Percentiles rank a stretch among this genome's conserved stretches.
Evolutionary conservation across 2,113 vertebrate species (phyloP).

Genomic region (Pluvianellus socialis): DNA sequence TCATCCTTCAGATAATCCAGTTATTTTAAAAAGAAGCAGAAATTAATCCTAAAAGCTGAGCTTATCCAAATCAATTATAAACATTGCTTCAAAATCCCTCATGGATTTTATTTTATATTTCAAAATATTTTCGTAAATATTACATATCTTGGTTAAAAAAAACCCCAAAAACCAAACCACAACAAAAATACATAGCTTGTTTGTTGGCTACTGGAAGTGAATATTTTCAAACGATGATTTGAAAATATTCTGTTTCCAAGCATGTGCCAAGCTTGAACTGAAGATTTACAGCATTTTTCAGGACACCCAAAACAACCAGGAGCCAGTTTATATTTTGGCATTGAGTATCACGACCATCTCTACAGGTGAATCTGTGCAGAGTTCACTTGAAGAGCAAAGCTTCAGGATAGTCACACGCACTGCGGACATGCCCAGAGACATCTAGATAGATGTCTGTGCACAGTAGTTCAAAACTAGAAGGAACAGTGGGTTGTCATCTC

Average conservation of each 20-base stretch:
- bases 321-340: background rate
- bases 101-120: background rate
- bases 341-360: background rate
- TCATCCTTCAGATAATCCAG: slow-evolving; percentile 45
- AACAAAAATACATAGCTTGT: background rate
- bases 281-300: background rate
- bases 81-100: slow-evolving; percentile 13
- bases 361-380: background rate
- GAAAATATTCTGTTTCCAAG: background rate
- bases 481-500: background rate
- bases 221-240: background rate
- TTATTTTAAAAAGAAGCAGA: slow-evolving; percentile 28
- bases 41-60: slow-evolving; percentile 53
- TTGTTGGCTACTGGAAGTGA: background rate
- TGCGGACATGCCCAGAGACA: background rate
- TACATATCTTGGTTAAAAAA: background rate
- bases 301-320: background rate
- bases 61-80: slow-evolving; percentile 54
- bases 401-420: background rate
- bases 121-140: background rate
- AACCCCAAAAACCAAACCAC: background rate
- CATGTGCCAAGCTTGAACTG: background rate
- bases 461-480: background rate
- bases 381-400: background rate
- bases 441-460: background rate